Percentiles rank a stretch among this genome's conserved stretches.
Evolutionary conservation across 2,113 vertebrate genomes (phyloP).

Genomic region (Psettodes erumei): DNA sequence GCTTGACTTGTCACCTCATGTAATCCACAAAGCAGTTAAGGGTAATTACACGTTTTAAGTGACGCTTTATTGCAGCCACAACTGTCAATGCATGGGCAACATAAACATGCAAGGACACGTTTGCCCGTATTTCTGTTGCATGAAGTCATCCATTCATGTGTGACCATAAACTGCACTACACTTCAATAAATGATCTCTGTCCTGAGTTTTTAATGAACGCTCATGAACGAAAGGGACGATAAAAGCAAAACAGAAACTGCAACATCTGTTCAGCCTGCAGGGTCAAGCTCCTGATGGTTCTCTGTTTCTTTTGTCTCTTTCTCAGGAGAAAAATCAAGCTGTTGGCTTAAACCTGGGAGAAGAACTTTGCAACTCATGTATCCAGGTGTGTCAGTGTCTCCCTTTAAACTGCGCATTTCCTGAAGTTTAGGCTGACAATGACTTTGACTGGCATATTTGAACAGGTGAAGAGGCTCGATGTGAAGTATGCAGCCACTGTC

Average conservation of each 20-base stretch:
- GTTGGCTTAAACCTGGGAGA: slow-evolving; percentile 44
- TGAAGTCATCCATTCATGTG: neutral
- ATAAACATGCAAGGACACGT: neutral
- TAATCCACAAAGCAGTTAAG: neutral
- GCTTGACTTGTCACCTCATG: accelerated
- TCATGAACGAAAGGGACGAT: neutral
- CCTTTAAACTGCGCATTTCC: neutral
- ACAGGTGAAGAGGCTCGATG: slow-evolving; percentile 74
- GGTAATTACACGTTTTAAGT: neutral
- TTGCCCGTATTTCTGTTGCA: neutral
- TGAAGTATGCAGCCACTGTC: slow-evolving; percentile 64
- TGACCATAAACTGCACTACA: neutral
- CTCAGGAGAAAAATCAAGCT: slow-evolving; percentile 59
- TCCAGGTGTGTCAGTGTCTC: slow-evolving; percentile 66
- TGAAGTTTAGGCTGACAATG: neutral
- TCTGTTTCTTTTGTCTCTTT: slow-evolving; percentile 11
- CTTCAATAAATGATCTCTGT: neutral
- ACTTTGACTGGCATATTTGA: slow-evolving; percentile 32
- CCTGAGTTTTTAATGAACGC: neutral
- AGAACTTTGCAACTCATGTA: slow-evolving; percentile 56
- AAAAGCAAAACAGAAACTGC: slow-evolving; percentile 8
- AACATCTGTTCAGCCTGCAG: neutral
- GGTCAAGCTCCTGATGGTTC: neutral
- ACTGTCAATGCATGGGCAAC: neutral
- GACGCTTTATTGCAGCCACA: neutral